Evolutionary conservation across 1,140 invertebrate species (phyloP), one percentile per base, ranked within the genome.

Genomic region (Bombyx mori): DNA sequence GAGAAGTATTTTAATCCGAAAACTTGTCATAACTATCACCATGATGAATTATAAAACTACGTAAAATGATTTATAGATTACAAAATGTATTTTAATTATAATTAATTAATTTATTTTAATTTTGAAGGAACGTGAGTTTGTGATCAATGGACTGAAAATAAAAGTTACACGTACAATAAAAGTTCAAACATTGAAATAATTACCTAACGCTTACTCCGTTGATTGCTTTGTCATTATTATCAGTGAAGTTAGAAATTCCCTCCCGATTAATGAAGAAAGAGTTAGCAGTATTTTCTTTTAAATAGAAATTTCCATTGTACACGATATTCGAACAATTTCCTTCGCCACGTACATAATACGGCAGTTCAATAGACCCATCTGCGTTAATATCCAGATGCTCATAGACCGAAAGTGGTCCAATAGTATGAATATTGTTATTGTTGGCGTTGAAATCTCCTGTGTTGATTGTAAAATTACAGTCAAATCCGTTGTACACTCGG

Each of bases 221-320:
- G 7, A 84, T 78, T 12, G 77, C 74, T 58, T 87, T 86, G 12
- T 86, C 77, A 57, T 79, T 84, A 56, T 83, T 79, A 54, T 87
- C 84, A 47, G 64, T 77, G 49, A 84, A 87, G 48, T 69, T 74
- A 10, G 59, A 68, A 26, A 87, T 42, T n/a, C 58, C 57, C 6
- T 77, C 70, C 4, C 22, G 57, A 9, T 66, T 82, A 43, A 90
- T 77, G 60, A 90, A 89, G 61, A 84, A 83, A 3, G 88, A 89
- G 8, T 84, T 89, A 54, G 73, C 87, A 54, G 65, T 81, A 62
- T 82, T 71, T 57, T 82, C 79, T 54, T 71, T 61, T 22, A 86
- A 60, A 42, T 62, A 12, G 42, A 84, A 82, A 26, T 57, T 51
- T 18, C 73, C 77, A 48, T 50, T 69, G 56, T 65, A 75, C 1